phyloP scores from a whole-genome alignment of 2,888 invertebrate species.

The Drosophila peninsularis region DNA sequence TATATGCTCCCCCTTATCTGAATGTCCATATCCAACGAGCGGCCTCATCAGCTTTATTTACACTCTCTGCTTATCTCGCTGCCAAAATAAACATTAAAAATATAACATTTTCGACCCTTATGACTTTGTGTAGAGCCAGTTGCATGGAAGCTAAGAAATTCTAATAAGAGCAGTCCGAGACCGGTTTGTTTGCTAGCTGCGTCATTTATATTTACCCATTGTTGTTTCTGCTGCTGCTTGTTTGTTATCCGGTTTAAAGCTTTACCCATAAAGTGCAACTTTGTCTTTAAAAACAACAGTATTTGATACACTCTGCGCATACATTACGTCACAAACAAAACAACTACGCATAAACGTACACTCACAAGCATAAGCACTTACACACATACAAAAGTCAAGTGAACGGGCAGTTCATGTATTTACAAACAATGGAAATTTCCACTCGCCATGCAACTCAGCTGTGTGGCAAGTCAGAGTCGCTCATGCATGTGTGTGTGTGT shows the following conservation, averaged over 20 bases:
- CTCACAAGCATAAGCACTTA: neutral
- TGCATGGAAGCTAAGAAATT: constrained; percentile 13
- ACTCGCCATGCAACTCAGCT: constrained; percentile 53
- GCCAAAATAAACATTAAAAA: constrained; percentile 39
- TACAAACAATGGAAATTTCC: constrained; percentile 74
- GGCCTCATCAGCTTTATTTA: constrained; percentile 45
- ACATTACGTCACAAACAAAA: constrained; percentile 51
- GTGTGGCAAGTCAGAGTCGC: constrained; percentile 47
- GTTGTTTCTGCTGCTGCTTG: constrained; percentile 10
- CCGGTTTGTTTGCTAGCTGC: constrained; percentile 40
- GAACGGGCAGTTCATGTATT: constrained; percentile 27
- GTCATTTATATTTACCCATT: constrained; percentile 18
- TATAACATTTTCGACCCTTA: constrained; percentile 19
- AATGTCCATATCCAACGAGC: constrained; percentile 24
- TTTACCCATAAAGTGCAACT: constrained; percentile 1
- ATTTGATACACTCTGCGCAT: constrained; percentile 19
- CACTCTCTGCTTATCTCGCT: constrained; percentile 44
- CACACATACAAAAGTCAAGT: neutral
- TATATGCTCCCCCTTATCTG: constrained; percentile 35
- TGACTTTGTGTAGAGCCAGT: constrained; percentile 31
- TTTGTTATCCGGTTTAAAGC: constrained; percentile 16
- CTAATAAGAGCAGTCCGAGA: constrained; percentile 10
- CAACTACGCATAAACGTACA: constrained; percentile 28
- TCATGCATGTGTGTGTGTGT: neutral
- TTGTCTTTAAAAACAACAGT: neutral